Base-by-base conservation (phyloP, 1,140 invertebrate species). In the Stenopsyche tienmushanensis region DNA sequence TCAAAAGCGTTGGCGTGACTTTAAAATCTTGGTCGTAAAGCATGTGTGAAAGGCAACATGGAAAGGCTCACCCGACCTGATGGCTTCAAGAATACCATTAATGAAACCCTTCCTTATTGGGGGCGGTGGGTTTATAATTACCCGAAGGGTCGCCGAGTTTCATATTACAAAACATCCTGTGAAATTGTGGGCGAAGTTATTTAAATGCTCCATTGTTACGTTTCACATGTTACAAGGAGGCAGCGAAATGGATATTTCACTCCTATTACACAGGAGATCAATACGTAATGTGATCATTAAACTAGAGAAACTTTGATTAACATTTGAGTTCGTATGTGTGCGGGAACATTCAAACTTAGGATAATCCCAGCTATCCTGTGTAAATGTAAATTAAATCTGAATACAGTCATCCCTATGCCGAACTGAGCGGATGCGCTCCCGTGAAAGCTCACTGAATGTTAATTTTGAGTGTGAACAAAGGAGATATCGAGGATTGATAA, bases 1-100 rank as follows among this genome's bases (percentile, higher is more conserved):
- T 17, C 57, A 20, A 17, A 64, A 24, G 29, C 20, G 50, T 21
- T 67, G 60, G 66, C 66, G 66, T 67, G 66, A 67, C 66, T 67
- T 60, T 64, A 54, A 59, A 60, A 62, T 57, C 66, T 49, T 18
- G 42, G 52, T 45, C 52, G 53, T 67, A 63, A 67, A 67, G 55
- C 66, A 60, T 47, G 66, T 67, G 62, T 39, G 66, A 59, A 57
- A 45, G 55, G 52, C 52, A n/a, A 47, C 44, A 47, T 7, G 44
- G 44, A 18, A 9, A 47, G 44, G 44, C 17, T 5, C 8, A 47
- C 7, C 7, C 44, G 34, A 39, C 34, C 34, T 39, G 34, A n/a
- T n/a, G 44, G 3, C 10, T 47, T 20, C 44, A 47, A 47, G 44
- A 47, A 47, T 20, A 20, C 8, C 17, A 18, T 47, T 15, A 47